These are phyloP conservation scores for Syrista parreyssii DNA, from an alignment of 2,888 invertebrate species.

Conservation along the genomic window DNA sequence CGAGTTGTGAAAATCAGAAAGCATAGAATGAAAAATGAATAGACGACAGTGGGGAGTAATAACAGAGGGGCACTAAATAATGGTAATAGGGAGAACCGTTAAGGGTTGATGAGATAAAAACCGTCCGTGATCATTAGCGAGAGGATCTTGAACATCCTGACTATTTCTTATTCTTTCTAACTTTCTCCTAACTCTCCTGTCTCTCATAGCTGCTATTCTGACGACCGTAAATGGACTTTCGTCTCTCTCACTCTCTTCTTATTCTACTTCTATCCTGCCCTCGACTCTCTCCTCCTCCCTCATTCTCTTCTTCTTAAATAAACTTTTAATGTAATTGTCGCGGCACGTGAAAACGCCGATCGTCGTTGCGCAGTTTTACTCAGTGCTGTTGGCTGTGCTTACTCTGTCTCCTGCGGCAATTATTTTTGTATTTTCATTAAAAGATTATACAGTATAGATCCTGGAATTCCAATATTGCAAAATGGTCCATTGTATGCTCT, in stretches of 20 bases:
- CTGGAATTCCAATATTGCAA: background rate
- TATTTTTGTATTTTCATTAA: background rate
- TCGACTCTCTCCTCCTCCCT: slow-evolving; percentile 15
- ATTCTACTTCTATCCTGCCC: background rate
- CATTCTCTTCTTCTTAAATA: slow-evolving; percentile 36
- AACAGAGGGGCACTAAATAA: slow-evolving; percentile 1
- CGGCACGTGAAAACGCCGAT: slow-evolving; percentile 53
- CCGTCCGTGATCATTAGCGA: slow-evolving; percentile 20
- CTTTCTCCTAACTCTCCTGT: background rate
- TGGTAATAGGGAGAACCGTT: slow-evolving; percentile 3
- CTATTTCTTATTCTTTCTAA: slow-evolving; percentile 10
- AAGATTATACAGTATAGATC: background rate
- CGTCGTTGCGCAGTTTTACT: background rate
- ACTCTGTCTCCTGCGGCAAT: background rate
- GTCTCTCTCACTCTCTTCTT: slow-evolving; percentile 8
- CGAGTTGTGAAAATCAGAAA: background rate
- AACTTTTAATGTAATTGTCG: slow-evolving; percentile 56
- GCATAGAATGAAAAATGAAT: background rate
- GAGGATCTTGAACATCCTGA: background rate
- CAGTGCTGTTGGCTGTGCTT: background rate
- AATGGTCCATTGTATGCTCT: background rate
- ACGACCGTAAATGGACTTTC: slow-evolving; percentile 1
- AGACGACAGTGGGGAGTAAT: background rate
- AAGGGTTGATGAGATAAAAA: slow-evolving; percentile 12
- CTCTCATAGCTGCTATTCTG: background rate